Conservation (phyloP, 1,140 invertebrate genomes). For the Cotesia typhae region DNA sequence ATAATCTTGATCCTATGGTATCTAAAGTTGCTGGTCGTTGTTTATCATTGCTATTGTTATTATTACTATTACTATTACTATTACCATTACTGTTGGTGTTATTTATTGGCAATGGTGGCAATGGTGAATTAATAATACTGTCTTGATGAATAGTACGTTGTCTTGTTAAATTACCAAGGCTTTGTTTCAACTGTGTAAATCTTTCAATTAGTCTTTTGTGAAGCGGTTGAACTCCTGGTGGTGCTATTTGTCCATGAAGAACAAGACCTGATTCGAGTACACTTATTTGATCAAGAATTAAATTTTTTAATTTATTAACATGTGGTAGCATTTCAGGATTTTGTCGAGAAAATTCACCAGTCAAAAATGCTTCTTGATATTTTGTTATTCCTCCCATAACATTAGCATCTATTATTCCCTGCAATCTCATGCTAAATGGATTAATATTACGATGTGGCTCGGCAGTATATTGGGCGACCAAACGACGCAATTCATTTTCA, state of each 20-base stretch:
- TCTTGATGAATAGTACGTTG: conserved; percentile 72
- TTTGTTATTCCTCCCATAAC: conserved; percentile 96
- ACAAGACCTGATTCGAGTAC: conserved; percentile 83
- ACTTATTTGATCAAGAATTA: conserved; percentile 80
- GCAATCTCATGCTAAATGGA: conserved; percentile 90
- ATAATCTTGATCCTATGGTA: conserved; percentile 51
- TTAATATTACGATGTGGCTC: conserved; percentile 86
- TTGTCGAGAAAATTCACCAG: conserved; percentile 79
- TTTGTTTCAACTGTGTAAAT: conserved; percentile 81
- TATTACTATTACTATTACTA: too few relatives aligned
- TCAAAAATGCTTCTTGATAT: conserved; percentile 93
- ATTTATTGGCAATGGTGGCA: conserved; percentile 73
- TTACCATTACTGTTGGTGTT: too few relatives aligned
- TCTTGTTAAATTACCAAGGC: conserved; percentile 71
- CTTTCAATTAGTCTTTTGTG: conserved; percentile 87
- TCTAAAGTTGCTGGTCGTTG: conserved; percentile 57
- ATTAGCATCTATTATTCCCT: conserved; percentile 93
- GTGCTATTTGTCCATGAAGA: conserved; percentile 84
- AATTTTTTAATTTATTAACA: conserved; percentile 76
- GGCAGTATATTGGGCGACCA: conserved; percentile 80
- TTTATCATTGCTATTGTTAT: conserved; percentile 57
- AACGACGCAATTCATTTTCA: conserved; percentile 81
- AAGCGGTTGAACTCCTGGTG: conserved; percentile 83
- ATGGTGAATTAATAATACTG: conserved; percentile 81
- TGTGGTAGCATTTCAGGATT: conserved; percentile 79